Evolutionary conservation across 2,113 vertebrate genomes (phyloP), one percentile per base, ranked within the genome.

Genomic region (Corynorhinus townsendii): DNA sequence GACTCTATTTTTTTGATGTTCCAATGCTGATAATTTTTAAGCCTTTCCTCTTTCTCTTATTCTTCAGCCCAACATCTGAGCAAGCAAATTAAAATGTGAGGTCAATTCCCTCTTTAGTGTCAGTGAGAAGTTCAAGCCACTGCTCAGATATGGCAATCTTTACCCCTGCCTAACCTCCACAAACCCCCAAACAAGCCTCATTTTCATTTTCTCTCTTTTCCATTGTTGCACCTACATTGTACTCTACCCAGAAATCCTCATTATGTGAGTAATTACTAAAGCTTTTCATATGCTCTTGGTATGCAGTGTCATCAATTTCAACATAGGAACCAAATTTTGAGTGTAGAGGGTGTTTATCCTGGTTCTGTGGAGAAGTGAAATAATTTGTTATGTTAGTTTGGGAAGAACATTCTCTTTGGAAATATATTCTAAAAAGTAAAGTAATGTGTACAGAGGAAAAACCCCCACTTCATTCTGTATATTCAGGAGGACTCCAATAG

Each of bases 31-130:
- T 7, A 52, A 28, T 1, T 71, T 90, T 64, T 68, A 83, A 87
- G 10, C 4, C 22, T n/a, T 17, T 33, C 30, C 24, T 33, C 10
- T 11, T 30, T 43, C 20, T 49, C 8, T 14, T 52, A 6, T 11
- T 10, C 14, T 4, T 59, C 0, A 11, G 24, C 43, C 20, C 12
- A 2, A 15, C 54, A 11, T 35, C 40, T 52, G 26, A 71, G 72
- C 11, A 11, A 73, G 12, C 12, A 26, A 20, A 22, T 40, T 30
- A 38, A 15, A 11, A 12, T 5, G 1, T 52, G 19, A 19, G 16
- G 19, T 7, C 33, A 1, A 49, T 3, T 7, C 2, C 0, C 1
- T 0, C 7, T 19, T 43, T 19, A 22, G 7, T 30, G 7, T 11
- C 38, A 45, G 8, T 28, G 24, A 72, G 6, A 68, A 16, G 3